Conservation (phyloP, 2,113 vertebrate species). For the Thunnus thynnus region DNA sequence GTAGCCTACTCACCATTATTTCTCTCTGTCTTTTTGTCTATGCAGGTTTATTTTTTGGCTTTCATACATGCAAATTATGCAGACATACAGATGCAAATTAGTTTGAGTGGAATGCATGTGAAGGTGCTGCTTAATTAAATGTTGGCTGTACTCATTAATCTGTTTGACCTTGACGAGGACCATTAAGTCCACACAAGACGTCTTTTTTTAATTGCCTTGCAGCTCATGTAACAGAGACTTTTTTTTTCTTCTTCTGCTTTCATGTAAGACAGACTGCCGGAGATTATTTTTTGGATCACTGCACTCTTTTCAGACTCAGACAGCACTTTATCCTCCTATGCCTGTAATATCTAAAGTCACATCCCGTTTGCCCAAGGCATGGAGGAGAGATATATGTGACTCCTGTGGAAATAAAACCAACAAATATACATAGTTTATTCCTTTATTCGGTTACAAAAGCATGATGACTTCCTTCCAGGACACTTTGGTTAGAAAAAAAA, state of each 20-base stretch:
- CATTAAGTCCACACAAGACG: constrained; percentile 9
- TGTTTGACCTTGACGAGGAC: constrained; percentile 3
- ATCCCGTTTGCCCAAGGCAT: constrained; percentile 13
- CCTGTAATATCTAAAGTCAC: constrained; percentile 51
- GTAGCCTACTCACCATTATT: no score
- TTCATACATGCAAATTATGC: constrained; percentile 9
- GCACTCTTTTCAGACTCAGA: constrained; percentile 29
- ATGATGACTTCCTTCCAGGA: constrained; percentile 79
- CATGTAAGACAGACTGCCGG: constrained; percentile 12
- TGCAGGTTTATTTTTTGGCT: not conserved
- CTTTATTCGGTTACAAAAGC: constrained; percentile 85
- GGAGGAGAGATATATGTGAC: not conserved
- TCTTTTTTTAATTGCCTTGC: constrained; percentile 23
- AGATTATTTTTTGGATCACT: constrained; percentile 54
- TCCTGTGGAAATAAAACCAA: constrained; percentile 45
- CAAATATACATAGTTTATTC: constrained; percentile 69
- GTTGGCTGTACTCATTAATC: constrained; percentile 17
- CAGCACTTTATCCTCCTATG: constrained; percentile 28
- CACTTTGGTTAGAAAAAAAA: constrained; percentile 85
- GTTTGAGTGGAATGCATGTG: not conserved
- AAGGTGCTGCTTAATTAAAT: constrained; percentile 25
- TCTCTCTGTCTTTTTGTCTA: no score
- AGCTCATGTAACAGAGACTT: constrained; percentile 9
- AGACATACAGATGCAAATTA: constrained; percentile 5
- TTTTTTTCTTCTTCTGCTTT: not conserved